phyloP scores from a whole-genome alignment of 2,888 invertebrate genomes.

The Gryllus longicercus region DNA sequence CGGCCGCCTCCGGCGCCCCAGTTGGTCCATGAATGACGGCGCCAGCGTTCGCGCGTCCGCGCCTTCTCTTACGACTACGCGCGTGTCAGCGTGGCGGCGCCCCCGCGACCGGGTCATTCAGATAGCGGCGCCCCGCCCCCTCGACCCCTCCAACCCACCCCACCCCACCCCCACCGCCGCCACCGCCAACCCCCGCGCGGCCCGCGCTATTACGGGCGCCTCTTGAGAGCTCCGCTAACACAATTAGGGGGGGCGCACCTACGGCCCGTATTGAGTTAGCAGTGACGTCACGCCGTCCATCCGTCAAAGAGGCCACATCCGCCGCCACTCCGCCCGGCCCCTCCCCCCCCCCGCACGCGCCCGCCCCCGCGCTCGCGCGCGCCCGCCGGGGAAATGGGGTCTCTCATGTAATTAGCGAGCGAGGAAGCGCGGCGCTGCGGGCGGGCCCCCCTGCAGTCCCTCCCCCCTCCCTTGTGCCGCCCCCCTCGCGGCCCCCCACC shows the following conservation, averaged over 20 bases:
- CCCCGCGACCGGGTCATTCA: neutral
- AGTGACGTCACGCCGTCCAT: constrained; percentile 7
- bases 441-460: neutral
- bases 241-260: neutral
- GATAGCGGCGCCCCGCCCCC: neutral
- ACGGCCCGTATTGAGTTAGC: constrained; percentile 17
- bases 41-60: too few species aligned
- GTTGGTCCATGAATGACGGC: too few species aligned
- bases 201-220: neutral
- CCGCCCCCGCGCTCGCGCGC: too few species aligned
- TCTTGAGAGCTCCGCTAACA: constrained; percentile 1
- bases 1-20: too few species aligned
- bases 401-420: neutral
- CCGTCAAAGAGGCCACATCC: neutral
- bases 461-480: neutral
- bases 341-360: too few species aligned
- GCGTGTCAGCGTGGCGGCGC: neutral
- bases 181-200: neutral
- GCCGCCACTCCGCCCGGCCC: neutral
- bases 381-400: neutral
- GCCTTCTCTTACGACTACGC: neutral
- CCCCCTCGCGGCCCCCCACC: neutral
- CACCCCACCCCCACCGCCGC: neutral
- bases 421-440: neutral
- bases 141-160: neutral